Conservation (phyloP, 2,888 invertebrate species). For the Chaitophorus viminalis region DNA sequence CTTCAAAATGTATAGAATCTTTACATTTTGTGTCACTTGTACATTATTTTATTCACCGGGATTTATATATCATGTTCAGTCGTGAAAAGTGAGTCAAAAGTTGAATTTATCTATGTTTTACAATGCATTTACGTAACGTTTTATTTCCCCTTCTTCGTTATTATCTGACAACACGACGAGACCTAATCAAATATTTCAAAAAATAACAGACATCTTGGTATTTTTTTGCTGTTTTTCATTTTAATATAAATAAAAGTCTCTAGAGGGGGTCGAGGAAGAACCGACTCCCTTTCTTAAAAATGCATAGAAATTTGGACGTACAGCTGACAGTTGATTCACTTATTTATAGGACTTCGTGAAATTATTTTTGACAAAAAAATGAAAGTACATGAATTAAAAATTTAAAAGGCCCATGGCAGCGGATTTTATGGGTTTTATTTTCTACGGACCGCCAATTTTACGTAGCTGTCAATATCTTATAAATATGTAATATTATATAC, state of each 20-base stretch:
- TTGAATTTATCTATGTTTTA: neutral
- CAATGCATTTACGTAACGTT: neutral
- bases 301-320: neutral
- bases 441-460: neutral
- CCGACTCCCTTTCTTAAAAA: conserved; percentile 11
- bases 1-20: neutral
- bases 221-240: conserved; percentile 10
- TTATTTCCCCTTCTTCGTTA: neutral
- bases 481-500: neutral
- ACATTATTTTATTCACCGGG: neutral
- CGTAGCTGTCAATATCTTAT: neutral
- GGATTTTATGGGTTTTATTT: neutral
- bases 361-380: conserved; percentile 29
- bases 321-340: conserved; percentile 5
- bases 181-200: conserved; percentile 1
- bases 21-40: neutral
- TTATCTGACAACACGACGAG: neutral
- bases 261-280: neutral
- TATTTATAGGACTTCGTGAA: conserved; percentile 14
- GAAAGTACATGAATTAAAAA: conserved; percentile 23
- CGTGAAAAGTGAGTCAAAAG: neutral
- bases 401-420: neutral
- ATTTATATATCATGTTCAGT: neutral
- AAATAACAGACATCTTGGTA: neutral
- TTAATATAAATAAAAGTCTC: conserved; percentile 22